Evolutionary conservation across 2,888 invertebrate genomes (phyloP), one percentile per base, ranked within the genome.

Genomic region (Drosophila kokeensis): DNA sequence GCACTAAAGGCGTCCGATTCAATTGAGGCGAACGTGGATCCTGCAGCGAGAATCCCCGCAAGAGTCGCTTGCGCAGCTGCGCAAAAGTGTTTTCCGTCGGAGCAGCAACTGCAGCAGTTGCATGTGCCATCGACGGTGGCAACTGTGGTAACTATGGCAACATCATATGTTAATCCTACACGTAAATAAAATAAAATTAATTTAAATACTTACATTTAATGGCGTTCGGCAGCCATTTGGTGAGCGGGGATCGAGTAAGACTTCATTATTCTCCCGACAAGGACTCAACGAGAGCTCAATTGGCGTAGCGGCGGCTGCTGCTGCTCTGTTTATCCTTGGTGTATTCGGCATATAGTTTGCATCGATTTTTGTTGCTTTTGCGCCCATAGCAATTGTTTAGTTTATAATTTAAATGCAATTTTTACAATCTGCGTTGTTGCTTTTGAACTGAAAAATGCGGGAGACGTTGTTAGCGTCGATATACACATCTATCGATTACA

Each of bases 21-120:
- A 92, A 64, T 29, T 91, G 84, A 0, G 92, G 92, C 0, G 92
- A 92, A 2, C 92, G 90, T 0, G 92, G 92, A 84, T 92, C 92
- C 13, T 88, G 90, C 0, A 92, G 49, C 0, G 88, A 75, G 52
- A 92, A 92, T 0, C 91, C 90, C 48, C 90, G 92, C 1, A 92
- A 72, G 30, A 92, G 75, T 0, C 92, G 88, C 64, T 91, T 92
- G 24, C 92, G 90, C 36, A 92, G 69, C 60, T 86, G 67, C 2
- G 81, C 77, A 64, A 91, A 77, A 7, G 90, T 53, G 55, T 76
- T 83, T 48, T 80, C 80, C 34, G 32, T 61, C 40, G 52, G 48
- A 10, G 52, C 63, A 34, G 32, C 0, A 53, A 7, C 18, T 10
- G 36, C 24, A 13, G 27, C 2, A 27, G 27, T 27, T 27, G 24